Base-by-base conservation (phyloP, 2,888 invertebrate genomes). In the Eupithecia subfuscata region DNA sequence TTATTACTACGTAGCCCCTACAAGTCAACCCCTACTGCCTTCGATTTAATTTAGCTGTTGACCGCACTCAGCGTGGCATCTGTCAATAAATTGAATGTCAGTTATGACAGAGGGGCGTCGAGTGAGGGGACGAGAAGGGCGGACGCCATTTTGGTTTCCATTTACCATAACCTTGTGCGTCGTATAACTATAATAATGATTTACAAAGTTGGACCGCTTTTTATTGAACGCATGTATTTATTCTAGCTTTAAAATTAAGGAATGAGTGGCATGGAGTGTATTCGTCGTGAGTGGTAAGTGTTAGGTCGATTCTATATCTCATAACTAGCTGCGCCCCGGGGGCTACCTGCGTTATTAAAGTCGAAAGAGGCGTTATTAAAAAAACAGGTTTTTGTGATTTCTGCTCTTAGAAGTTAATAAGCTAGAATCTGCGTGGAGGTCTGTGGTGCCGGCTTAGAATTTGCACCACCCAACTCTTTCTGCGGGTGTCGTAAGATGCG, bases 21-120 rank as follows among this genome's bases (percentile, higher is more conserved):
- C 40, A 40, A 52, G 48, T 12, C 63, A 22, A 22, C 63, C 11
- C 34, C 48, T 22, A 34, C 43, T 64, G 63, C 25, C 48, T 70
- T 73, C 48, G 67, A 69, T 73, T 69, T 64, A 78, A 78, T 75
- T 76, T 75, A 69, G 60, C 52, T 74, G 70, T 75, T 75, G 71
- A 76, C 75, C 73, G 71, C 78, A 78, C 75, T 74, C 48, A 48
- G 74, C 67, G 68, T 80, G 78, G 76, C 79, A 79, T 81, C 83
- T 83, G 82, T 85, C 84, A 85, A 85, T 85, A 83, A 81, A 81
- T 80, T 84, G 82, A 85, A 84, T 87, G 88, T 85, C 89, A 88
- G 86, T 84, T 87, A 84, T 89, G 87, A 88, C 86, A 87, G 83
- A 81, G 83, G 87, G 90, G 88, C 86, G 89, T 84, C 71, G 72